phyloP scores from a whole-genome alignment of 2,797 vertebrate species.

The Schizopygopsis pylzovi region DNA sequence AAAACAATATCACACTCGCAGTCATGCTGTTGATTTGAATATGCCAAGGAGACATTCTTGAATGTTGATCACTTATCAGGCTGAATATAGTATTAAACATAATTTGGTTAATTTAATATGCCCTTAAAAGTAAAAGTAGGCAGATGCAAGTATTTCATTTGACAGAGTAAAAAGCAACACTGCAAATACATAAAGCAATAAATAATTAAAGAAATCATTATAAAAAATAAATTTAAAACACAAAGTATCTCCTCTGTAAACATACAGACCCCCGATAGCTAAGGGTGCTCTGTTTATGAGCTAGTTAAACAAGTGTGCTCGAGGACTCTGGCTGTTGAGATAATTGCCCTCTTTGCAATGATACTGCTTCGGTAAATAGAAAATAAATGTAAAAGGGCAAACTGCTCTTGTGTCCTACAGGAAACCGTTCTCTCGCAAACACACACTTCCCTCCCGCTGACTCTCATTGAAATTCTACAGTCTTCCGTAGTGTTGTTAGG shows the following conservation, averaged over 20 bases:
- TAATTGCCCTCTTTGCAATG: conserved; percentile 49
- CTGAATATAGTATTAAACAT: background rate
- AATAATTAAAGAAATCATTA: too few relatives aligned
- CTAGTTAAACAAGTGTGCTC: conserved; percentile 30
- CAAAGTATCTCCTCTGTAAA: background rate
- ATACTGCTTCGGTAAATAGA: conserved; percentile 33
- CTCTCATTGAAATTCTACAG: conserved; percentile 59
- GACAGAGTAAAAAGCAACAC: background rate
- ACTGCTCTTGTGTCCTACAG: conserved; percentile 35
- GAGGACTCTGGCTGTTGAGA: conserved; percentile 37
- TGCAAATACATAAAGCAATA: background rate
- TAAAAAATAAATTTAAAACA: background rate
- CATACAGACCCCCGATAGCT: background rate
- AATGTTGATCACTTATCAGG: background rate
- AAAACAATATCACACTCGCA: background rate
- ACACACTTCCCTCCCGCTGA: background rate
- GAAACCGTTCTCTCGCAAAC: conserved; percentile 15
- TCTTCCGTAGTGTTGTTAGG: conserved; percentile 54
- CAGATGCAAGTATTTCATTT: background rate
- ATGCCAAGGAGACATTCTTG: background rate
- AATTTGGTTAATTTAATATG: background rate
- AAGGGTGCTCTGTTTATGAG: conserved; percentile 23
- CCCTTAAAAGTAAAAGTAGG: background rate
- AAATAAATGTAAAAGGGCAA: conserved; percentile 49
- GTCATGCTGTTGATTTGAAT: background rate